Base-by-base conservation (phyloP, 1,140 invertebrate species). In the Drosophila ananassae region DNA sequence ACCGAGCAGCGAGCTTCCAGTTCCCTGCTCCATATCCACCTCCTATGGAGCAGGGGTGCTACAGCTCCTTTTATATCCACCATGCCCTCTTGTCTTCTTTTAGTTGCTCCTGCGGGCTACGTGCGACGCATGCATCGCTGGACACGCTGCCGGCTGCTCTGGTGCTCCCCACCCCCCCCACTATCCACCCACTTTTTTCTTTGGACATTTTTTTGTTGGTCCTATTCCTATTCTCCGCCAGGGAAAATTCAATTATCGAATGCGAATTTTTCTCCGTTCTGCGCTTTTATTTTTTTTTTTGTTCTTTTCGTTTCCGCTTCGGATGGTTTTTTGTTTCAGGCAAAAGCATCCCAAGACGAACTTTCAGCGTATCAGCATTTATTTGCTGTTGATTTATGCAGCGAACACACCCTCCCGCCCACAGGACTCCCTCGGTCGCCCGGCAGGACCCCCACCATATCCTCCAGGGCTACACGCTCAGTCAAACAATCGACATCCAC, bases 301-400 rank as follows among this genome's bases (percentile, higher is more conserved):
- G 62, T 71, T 66, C 51, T 64, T 67, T 77, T 73, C 76, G 73
- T 89, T 90, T 90, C 82, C 89, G 79, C 89, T 89, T 87, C 73
- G 80, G 71, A 78, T 89, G 80, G 82, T 84, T 82, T 79, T 76
- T 91, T 87, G 83, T 83, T 85, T 91, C 81, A 90, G 64, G 75
- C 82, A 67, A 76, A 60, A 79, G 67, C 77, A 74, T 82, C 84
- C 75, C 66, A 63, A 77, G 59, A 71, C 76, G 83, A 89, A 89
- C 84, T 89, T 89, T 90, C 79, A 89, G 79, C 83, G 83, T 90
- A 90, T 90, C 89, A 90, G 89, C 89, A 90, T 89, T 89, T 90
- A 90, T 90, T 90, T 90, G 87, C 87, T 90, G 78, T 90, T 90
- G 81, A 90, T 90, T 90, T 85, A 90, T 85, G 85, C 85, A 89